A percentile compares a stretch with the other conserved stretches of the same genome.
Conservation (phyloP, 2,113 vertebrate genomes). For the Ranitomeya imitator region DNA sequence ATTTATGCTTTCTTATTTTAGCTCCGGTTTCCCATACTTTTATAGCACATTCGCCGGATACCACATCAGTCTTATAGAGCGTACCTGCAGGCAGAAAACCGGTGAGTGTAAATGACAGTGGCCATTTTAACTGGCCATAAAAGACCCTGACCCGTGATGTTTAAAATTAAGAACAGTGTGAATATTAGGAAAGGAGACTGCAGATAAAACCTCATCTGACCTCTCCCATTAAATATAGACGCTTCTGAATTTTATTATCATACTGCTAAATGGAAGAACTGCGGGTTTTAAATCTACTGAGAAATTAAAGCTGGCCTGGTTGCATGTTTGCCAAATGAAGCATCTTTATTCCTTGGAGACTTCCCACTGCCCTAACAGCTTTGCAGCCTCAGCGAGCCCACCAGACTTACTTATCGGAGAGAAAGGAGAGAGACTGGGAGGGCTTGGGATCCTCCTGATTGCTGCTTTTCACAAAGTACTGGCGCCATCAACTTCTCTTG, state of each 20-base stretch:
- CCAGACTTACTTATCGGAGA: not conserved
- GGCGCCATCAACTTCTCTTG: not conserved
- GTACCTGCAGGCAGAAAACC: slow-evolving; percentile 6
- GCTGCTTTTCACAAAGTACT: not conserved
- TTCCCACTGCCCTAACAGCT: slow-evolving; percentile 39
- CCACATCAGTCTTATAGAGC: slow-evolving; percentile 18
- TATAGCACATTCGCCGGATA: slow-evolving; percentile 1
- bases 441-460: not conserved
- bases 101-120: slow-evolving; percentile 13
- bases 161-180: slow-evolving; percentile 19
- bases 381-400: slow-evolving; percentile 34
- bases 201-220: slow-evolving; percentile 12
- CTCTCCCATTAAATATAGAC: slow-evolving; percentile 32
- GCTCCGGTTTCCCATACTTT: slow-evolving; percentile 5
- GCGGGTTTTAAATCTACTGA: slow-evolving; percentile 34
- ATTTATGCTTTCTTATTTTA: slow-evolving; percentile 25
- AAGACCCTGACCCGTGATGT: not conserved
- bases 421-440: slow-evolving; percentile 24
- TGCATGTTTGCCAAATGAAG: slow-evolving; percentile 56
- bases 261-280: slow-evolving; percentile 39
- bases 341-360: slow-evolving; percentile 45
- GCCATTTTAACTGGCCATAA: not conserved
- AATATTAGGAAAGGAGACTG: slow-evolving; percentile 24
- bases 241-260: slow-evolving; percentile 5
- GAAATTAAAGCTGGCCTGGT: slow-evolving; percentile 40